A percentile compares a stretch with the other conserved stretches of the same genome.
Evolutionary conservation across 92 coral and sea anemone genomes (phyloP).

Genomic region (Epizoanthus fatuus): DNA sequence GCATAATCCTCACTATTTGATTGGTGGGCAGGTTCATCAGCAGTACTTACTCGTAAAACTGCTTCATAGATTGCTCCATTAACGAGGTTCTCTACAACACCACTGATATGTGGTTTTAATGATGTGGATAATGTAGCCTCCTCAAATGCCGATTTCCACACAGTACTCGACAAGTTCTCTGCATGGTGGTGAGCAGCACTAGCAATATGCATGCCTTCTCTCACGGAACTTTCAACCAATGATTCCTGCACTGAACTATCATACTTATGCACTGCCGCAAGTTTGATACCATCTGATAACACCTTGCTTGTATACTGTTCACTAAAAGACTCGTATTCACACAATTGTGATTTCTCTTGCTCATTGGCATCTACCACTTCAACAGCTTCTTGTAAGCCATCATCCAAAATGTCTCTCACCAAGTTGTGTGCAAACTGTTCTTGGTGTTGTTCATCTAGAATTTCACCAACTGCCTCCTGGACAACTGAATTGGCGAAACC

Average conservation of each 20-base stretch:
- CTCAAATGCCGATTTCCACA: slow-evolving; percentile 31
- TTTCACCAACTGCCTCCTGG: slow-evolving; percentile 72
- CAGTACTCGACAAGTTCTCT: slow-evolving; percentile 28
- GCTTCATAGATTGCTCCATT: slow-evolving; percentile 91
- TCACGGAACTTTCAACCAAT: slow-evolving; percentile 36
- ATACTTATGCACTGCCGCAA: slow-evolving; percentile 22
- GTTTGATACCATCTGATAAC: slow-evolving; percentile 23
- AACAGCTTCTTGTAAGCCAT: slow-evolving; percentile 58
- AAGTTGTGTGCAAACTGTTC: slow-evolving; percentile 72
- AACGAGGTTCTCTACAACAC: slow-evolving; percentile 85
- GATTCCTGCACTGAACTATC: slow-evolving; percentile 27
- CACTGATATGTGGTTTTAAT: slow-evolving; percentile 78
- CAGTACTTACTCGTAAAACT: slow-evolving; percentile 63
- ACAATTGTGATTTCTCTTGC: slow-evolving; percentile 51
- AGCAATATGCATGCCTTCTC: slow-evolving; percentile 28
- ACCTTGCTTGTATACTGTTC: slow-evolving; percentile 21
- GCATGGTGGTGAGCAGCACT: slow-evolving; percentile 34
- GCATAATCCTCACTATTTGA: neutral
- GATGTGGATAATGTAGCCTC: slow-evolving; percentile 55
- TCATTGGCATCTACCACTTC: slow-evolving; percentile 52
- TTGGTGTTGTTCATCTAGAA: slow-evolving; percentile 51
- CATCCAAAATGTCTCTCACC: slow-evolving; percentile 72
- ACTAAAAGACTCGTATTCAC: slow-evolving; percentile 64
- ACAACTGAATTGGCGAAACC: slow-evolving; percentile 63
- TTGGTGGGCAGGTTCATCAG: slow-evolving; percentile 4